These are phyloP conservation scores for Apus apus DNA, from an alignment of 2,113 vertebrate species.

Conservation along the genomic window DNA sequence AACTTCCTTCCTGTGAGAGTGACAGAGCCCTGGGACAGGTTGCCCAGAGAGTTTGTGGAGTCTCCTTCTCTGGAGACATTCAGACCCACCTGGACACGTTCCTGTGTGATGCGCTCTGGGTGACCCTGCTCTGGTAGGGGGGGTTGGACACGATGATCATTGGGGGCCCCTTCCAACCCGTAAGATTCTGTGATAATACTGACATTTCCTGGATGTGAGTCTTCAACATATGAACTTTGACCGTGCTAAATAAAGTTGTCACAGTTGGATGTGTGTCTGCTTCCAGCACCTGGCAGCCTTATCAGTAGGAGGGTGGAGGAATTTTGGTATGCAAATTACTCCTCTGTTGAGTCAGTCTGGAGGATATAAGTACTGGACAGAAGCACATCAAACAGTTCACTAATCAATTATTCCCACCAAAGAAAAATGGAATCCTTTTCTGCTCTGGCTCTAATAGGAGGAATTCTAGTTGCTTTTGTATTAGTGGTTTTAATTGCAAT, in stretches of 20 bases:
- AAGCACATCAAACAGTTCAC: neutral
- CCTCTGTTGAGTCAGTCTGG: neutral
- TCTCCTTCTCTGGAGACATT: too few species aligned
- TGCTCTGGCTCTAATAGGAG: neutral
- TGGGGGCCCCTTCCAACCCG: too few species aligned
- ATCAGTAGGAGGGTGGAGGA: neutral
- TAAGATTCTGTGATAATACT: too few species aligned
- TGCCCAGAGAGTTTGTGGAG: too few species aligned
- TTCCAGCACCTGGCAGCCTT: neutral
- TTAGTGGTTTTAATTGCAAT: neutral
- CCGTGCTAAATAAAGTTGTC: neutral
- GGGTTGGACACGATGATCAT: too few species aligned
- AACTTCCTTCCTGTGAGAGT: too few species aligned
- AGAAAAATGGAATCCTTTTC: conserved; percentile 15
- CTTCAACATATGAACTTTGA: rapidly evolving
- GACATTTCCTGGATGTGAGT: neutral
- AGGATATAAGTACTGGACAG: conserved; percentile 18
- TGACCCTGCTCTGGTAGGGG: too few species aligned
- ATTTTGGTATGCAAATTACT: neutral
- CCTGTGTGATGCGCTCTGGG: too few species aligned
- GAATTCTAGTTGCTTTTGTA: neutral
- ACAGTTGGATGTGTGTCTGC: neutral
- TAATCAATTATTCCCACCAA: neutral
- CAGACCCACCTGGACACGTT: too few species aligned
- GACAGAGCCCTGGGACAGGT: too few species aligned